Percentiles rank a stretch among this genome's conserved stretches.
Evolutionary conservation across 2,888 invertebrate genomes (phyloP).

Genomic region (Nebria salina): DNA sequence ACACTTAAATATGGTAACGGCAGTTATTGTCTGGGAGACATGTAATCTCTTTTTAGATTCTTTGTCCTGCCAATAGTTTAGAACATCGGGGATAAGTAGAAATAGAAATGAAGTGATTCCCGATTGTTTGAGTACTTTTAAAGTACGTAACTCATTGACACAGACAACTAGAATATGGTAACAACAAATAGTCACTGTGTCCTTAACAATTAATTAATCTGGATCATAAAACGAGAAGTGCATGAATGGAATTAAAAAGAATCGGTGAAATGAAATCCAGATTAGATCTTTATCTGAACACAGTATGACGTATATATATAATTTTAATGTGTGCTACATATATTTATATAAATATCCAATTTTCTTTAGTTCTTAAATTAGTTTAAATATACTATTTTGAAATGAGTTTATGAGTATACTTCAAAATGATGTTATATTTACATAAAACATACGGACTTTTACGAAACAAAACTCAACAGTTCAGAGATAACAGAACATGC

Average conservation of each 20-base stretch:
- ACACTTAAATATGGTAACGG: constrained; percentile 25
- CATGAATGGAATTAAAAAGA: too few relatives aligned
- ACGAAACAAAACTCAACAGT: constrained; percentile 4
- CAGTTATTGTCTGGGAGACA: constrained; percentile 46
- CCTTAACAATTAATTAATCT: neutral
- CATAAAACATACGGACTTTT: constrained; percentile 35
- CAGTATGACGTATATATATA: neutral
- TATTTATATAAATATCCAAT: constrained; percentile 3
- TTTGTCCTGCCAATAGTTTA: constrained; percentile 18
- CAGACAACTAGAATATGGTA: neutral
- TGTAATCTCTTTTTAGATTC: constrained; percentile 27
- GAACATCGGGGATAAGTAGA: neutral
- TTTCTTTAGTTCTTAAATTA: neutral
- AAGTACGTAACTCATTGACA: neutral
- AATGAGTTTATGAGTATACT: neutral
- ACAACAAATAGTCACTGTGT: constrained; percentile 6
- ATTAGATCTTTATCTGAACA: neutral
- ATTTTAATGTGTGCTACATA: neutral
- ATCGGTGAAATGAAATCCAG: neutral
- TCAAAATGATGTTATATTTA: constrained; percentile 36
- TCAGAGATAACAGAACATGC: neutral
- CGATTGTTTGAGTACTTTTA: constrained; percentile 7
- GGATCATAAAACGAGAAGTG: neutral
- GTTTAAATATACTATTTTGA: neutral
- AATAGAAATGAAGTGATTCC: neutral